Percentiles rank a stretch among this genome's conserved stretches.
phyloP scores from a whole-genome alignment of 2,797 vertebrate genomes.

The Antrozous pallidus region DNA sequence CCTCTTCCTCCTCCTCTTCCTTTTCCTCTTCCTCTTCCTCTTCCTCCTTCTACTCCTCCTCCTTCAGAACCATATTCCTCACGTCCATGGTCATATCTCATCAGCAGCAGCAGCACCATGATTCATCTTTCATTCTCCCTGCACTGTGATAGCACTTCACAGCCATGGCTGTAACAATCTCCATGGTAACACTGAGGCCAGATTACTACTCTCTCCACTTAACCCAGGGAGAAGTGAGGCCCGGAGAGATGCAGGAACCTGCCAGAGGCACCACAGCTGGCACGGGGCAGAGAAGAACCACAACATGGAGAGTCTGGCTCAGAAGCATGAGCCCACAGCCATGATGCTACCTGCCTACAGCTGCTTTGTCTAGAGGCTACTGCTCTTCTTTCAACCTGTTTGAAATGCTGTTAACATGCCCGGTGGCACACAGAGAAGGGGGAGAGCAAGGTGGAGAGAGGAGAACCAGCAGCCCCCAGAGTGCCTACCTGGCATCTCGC shows the following conservation, averaged over 20 bases:
- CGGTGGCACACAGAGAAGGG: neutral
- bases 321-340: neutral
- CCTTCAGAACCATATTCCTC: neutral
- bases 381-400: neutral
- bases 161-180: neutral
- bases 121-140: neutral
- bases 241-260: neutral
- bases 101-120: neutral
- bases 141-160: neutral
- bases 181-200: neutral
- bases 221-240: neutral
- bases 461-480: neutral
- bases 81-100: too few relatives aligned
- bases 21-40: too few relatives aligned
- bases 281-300: fast-evolving
- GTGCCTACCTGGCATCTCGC: neutral
- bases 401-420: neutral
- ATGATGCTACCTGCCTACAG: neutral
- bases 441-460: neutral
- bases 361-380: neutral
- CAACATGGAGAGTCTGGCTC: neutral
- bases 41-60: too few relatives aligned
- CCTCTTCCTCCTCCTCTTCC: too few relatives aligned
- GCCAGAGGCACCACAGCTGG: neutral
- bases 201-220: neutral